These are phyloP conservation scores for Rhogogaster chlorosoma DNA, from an alignment of 2,888 invertebrate species.

Conservation along the genomic window DNA sequence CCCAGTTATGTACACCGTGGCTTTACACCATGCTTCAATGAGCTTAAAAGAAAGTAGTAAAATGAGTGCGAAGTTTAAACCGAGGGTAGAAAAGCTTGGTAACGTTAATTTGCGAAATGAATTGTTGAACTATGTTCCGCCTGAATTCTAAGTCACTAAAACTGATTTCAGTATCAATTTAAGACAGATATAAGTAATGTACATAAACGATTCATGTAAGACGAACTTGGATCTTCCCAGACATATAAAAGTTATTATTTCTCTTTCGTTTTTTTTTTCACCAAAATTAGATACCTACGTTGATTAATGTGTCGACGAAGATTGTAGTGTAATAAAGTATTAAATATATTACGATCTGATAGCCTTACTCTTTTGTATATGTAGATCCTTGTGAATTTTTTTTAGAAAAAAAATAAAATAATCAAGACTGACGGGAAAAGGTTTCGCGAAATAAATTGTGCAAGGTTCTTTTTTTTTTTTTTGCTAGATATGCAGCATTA, in stretches of 20 bases:
- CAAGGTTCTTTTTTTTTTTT: neutral
- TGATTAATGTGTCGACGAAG: neutral
- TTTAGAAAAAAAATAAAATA: neutral
- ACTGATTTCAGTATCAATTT: neutral
- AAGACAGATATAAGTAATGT: slow-evolving; percentile 6
- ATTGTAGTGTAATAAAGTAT: slow-evolving; percentile 41
- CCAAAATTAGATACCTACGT: slow-evolving; percentile 8
- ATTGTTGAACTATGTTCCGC: slow-evolving; percentile 68
- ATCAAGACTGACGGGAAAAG: neutral
- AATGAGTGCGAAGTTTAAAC: slow-evolving; percentile 67
- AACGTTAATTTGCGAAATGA: slow-evolving; percentile 57
- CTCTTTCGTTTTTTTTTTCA: slow-evolving; percentile 33
- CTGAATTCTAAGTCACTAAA: slow-evolving; percentile 46
- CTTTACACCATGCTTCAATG: slow-evolving; percentile 84
- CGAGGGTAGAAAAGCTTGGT: slow-evolving; percentile 63
- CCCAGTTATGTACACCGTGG: slow-evolving; percentile 85
- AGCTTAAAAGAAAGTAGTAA: slow-evolving; percentile 75
- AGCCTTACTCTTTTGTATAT: neutral
- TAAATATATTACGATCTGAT: slow-evolving; percentile 2
- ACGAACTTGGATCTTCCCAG: slow-evolving; percentile 5
- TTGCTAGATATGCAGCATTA: neutral
- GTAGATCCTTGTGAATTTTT: neutral
- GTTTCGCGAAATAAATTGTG: neutral
- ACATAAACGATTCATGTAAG: slow-evolving; percentile 5
- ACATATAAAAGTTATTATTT: neutral